A percentile compares a stretch with the other conserved stretches of the same genome.
Conservation (phyloP, 2,797 vertebrate species). For the Argentina silus region DNA sequence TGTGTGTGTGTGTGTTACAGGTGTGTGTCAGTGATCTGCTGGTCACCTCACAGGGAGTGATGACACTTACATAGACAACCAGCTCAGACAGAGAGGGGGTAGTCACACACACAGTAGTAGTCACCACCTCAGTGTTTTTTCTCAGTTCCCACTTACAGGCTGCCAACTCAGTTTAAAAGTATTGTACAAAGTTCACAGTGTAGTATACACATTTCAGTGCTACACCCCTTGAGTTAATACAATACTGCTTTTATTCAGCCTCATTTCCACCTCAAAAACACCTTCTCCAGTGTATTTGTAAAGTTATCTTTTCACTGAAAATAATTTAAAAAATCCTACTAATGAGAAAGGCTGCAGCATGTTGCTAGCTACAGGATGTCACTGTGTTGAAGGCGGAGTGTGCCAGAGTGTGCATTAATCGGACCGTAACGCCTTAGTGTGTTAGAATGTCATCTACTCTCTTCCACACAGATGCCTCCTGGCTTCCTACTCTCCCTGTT, state of each 20-base stretch:
- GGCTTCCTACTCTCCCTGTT: not conserved
- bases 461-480: slow-evolving; percentile 2
- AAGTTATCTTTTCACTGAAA: too few relatives aligned
- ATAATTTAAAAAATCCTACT: too few relatives aligned
- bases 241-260: too few relatives aligned
- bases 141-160: not conserved
- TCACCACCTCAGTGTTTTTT: not conserved
- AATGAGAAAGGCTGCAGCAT: not conserved
- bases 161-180: too few relatives aligned
- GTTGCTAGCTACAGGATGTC: not conserved
- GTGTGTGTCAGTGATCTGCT: not conserved
- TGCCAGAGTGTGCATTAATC: not conserved
- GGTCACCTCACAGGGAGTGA: slow-evolving; percentile 4
- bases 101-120: not conserved
- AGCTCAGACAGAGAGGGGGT: not conserved
- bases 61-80: not conserved
- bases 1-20: not conserved
- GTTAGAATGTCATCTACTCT: slow-evolving; percentile 18
- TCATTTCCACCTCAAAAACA: too few relatives aligned
- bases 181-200: too few relatives aligned
- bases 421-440: not conserved
- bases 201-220: too few relatives aligned
- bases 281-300: too few relatives aligned
- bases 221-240: too few relatives aligned
- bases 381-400: not conserved